These are phyloP conservation scores for Limanda limanda DNA, from an alignment of 2,113 vertebrate genomes.

Conservation along the genomic window DNA sequence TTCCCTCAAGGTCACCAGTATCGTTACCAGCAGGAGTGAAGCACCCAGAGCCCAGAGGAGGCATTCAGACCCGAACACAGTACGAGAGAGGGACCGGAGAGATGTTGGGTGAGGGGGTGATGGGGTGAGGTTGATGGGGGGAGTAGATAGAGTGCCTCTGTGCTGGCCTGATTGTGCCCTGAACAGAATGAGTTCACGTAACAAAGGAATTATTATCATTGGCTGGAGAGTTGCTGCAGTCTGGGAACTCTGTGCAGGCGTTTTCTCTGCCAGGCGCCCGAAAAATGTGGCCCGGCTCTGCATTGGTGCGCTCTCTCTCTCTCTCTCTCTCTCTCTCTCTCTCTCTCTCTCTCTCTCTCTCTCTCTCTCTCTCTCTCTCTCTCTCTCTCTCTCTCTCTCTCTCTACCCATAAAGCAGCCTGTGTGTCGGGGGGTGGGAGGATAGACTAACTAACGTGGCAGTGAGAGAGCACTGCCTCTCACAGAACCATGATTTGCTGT, in stretches of 20 bases:
- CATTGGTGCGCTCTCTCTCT: slow-evolving; percentile 39
- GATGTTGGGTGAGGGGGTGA: slow-evolving; percentile 8
- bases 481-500: neutral
- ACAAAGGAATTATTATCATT: slow-evolving; percentile 78
- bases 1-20: slow-evolving; percentile 29
- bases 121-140: neutral
- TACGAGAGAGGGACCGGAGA: neutral
- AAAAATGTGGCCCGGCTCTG: slow-evolving; percentile 60
- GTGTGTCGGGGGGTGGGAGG: slow-evolving; percentile 54
- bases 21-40: slow-evolving; percentile 14
- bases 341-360: neutral
- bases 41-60: slow-evolving; percentile 27
- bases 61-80: neutral
- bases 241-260: slow-evolving; percentile 57
- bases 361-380: slow-evolving; percentile 16
- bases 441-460: slow-evolving; percentile 35
- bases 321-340: slow-evolving; percentile 15
- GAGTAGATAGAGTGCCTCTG: slow-evolving; percentile 57
- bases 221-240: slow-evolving; percentile 58
- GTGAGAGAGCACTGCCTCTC: slow-evolving; percentile 20
- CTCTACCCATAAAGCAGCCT: slow-evolving; percentile 51
- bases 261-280: slow-evolving; percentile 51
- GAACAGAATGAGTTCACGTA: slow-evolving; percentile 70
- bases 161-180: slow-evolving; percentile 71
- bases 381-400: slow-evolving; percentile 10